These are phyloP conservation scores for Ferrisia virgata DNA, from an alignment of 2,888 invertebrate species.

Conservation along the genomic window DNA sequence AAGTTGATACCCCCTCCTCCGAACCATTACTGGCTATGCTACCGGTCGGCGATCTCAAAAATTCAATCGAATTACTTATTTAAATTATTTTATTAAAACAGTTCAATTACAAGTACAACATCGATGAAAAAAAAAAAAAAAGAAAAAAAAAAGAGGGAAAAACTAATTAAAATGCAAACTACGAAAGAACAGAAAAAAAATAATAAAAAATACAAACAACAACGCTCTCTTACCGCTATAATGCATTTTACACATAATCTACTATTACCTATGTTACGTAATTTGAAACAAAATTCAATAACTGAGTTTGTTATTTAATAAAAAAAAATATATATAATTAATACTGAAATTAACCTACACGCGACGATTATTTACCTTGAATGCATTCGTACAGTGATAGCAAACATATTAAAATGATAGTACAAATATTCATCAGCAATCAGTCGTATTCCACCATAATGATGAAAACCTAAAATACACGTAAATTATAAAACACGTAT, in stretches of 20 bases:
- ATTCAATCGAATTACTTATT: no score
- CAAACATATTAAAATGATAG: background rate
- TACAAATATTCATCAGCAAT: background rate
- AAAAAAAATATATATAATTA: background rate
- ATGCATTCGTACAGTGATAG: background rate
- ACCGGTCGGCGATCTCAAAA: no score
- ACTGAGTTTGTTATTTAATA: conserved; percentile 1
- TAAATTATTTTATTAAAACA: conserved; percentile 14
- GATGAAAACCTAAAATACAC: background rate
- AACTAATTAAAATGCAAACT: conserved; percentile 19
- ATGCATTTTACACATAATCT: background rate
- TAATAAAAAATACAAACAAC: background rate
- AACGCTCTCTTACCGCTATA: background rate
- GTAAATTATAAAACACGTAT: background rate
- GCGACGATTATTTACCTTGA: background rate
- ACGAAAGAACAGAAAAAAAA: conserved; percentile 22
- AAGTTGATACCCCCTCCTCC: no score
- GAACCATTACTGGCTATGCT: no score
- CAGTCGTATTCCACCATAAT: background rate
- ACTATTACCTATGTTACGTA: background rate
- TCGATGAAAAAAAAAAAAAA: background rate
- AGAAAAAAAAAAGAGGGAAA: background rate
- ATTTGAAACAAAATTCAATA: background rate
- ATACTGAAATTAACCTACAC: background rate
- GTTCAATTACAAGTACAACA: conserved; percentile 23